Evolutionary conservation across 2,888 invertebrate genomes (phyloP).

Genomic region (Apoda limacodes): DNA sequence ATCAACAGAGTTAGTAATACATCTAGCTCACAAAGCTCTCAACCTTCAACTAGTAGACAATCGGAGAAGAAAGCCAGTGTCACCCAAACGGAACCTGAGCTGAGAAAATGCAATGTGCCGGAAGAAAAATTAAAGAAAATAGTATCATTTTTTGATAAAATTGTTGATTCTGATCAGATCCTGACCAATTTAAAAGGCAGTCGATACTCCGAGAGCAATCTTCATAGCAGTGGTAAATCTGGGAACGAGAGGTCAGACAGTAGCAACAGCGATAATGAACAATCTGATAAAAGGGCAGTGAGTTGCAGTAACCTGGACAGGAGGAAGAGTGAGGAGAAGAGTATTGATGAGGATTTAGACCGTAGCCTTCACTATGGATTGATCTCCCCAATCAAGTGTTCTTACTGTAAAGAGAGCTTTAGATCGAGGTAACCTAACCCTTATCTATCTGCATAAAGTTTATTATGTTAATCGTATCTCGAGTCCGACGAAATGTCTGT

Average conservation of each 20-base stretch:
- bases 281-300: constrained; percentile 29
- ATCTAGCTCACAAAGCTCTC: constrained; percentile 13
- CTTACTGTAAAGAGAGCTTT: constrained; percentile 42
- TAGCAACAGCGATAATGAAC: constrained; percentile 9
- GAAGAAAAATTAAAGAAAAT: constrained; percentile 56
- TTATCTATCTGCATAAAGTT: no score
- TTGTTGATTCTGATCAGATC: constrained; percentile 35
- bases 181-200: constrained; percentile 34
- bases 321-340: constrained; percentile 16
- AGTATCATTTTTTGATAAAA: constrained; percentile 55
- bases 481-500: no score
- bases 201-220: constrained; percentile 30
- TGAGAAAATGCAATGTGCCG: constrained; percentile 25
- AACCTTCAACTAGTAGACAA: constrained; percentile 19
- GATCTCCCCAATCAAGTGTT: constrained; percentile 27
- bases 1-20: constrained; percentile 30
- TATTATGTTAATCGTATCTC: no score
- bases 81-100: constrained; percentile 45
- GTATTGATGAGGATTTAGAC: constrained; percentile 24
- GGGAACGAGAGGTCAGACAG: no score
- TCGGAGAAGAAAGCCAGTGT: constrained; percentile 28
- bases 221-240: constrained; percentile 16
- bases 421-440: constrained; percentile 39
- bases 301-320: constrained; percentile 30
- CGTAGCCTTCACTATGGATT: constrained; percentile 19